Evolutionary conservation across 2,888 invertebrate species (phyloP).

Genomic region (Phytoseiulus persimilis): DNA sequence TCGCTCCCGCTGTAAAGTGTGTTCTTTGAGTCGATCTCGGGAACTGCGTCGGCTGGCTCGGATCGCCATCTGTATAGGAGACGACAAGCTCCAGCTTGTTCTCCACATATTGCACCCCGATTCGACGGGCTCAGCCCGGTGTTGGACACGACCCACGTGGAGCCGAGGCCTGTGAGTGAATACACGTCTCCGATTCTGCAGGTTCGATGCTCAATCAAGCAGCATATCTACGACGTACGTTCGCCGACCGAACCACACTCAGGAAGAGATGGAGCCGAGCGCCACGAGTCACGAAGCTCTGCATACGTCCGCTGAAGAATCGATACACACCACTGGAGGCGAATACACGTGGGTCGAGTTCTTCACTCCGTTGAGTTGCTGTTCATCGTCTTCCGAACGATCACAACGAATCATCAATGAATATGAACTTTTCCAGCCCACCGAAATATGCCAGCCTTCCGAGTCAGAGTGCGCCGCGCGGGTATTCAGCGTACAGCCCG

Average conservation of each 20-base stretch:
- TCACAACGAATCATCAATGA: not conserved
- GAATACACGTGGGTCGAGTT: constrained; percentile 8
- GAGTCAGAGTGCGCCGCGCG: not conserved
- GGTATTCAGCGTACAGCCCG: not conserved
- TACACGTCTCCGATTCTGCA: not conserved
- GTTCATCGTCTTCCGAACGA: not conserved
- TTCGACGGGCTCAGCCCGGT: no score
- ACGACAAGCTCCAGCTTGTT: no score
- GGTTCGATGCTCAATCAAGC: constrained; percentile 6
- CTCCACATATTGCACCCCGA: no score
- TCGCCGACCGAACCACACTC: not conserved
- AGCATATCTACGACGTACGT: constrained; percentile 11
- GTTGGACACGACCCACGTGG: no score
- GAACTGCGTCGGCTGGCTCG: no score
- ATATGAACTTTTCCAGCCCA: not conserved
- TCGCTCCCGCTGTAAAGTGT: no score
- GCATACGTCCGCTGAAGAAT: constrained; percentile 16
- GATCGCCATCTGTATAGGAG: no score
- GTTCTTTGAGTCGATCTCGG: no score
- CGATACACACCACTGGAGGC: constrained; percentile 19
- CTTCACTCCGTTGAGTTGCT: not conserved
- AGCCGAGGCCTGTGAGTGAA: no score
- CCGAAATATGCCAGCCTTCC: not conserved
- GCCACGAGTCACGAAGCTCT: constrained; percentile 8
- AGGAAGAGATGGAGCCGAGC: constrained; percentile 27